These are phyloP conservation scores for Liopterus haemorrhoidalis DNA, from an alignment of 2,888 invertebrate genomes.

Conservation along the genomic window DNA sequence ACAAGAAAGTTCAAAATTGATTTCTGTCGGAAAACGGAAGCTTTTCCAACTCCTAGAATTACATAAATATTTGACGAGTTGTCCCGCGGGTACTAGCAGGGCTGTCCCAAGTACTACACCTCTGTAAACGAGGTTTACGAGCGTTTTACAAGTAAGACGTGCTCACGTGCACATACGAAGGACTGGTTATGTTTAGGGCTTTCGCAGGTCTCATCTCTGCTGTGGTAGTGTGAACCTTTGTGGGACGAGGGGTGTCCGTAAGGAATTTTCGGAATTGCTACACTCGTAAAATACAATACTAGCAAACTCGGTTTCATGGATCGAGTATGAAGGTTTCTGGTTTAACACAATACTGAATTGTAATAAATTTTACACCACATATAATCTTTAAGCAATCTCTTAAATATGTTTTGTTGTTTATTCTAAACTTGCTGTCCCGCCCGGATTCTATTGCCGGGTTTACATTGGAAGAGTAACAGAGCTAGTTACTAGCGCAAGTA, in stretches of 20 bases:
- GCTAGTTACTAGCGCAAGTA: no score
- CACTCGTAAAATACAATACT: conserved; percentile 3
- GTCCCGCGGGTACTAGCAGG: conserved; percentile 5
- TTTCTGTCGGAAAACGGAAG: conserved; percentile 8
- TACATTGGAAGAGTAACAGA: no score
- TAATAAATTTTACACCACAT: no score
- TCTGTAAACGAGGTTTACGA: conserved; percentile 1
- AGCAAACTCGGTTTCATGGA: no score
- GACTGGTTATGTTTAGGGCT: background rate
- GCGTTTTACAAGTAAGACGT: background rate
- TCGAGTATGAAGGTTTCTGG: no score
- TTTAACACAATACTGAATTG: no score
- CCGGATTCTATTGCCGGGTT: no score
- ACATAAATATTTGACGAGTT: conserved; percentile 22
- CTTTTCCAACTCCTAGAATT: conserved; percentile 12
- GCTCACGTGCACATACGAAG: background rate
- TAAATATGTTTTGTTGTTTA: no score
- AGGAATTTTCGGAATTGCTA: background rate
- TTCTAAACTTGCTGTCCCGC: no score
- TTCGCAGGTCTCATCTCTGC: background rate
- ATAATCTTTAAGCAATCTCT: no score
- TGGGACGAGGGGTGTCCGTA: background rate
- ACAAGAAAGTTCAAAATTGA: conserved; percentile 16
- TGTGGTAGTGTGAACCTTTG: background rate
- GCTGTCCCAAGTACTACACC: background rate